Evolutionary conservation across 2,797 vertebrate species (phyloP).

Genomic region (Xiphorhynchus erythropygius): DNA sequence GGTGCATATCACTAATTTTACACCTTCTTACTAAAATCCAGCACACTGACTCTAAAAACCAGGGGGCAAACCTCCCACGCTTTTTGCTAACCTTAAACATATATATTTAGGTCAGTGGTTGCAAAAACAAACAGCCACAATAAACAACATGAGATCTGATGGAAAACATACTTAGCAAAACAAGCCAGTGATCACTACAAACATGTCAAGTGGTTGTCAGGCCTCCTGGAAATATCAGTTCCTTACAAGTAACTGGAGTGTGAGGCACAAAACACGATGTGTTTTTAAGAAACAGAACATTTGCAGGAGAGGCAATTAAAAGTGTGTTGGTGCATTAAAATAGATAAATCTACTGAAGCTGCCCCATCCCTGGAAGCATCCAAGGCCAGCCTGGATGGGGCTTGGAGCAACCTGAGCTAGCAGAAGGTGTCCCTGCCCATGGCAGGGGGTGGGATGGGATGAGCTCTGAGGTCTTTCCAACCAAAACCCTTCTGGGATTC

Average conservation of each 20-base stretch:
- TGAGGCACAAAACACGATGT: rapidly evolving
- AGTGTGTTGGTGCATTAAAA: not conserved
- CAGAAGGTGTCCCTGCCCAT: not conserved
- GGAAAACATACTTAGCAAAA: not conserved
- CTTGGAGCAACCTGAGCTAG: not conserved
- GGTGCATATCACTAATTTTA: no score
- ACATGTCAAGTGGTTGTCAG: not conserved
- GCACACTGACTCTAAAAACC: not conserved
- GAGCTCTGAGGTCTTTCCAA: not conserved
- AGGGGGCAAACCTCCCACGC: not conserved
- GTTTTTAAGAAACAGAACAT: not conserved
- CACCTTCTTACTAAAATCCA: not conserved
- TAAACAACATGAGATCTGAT: not conserved
- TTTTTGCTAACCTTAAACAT: not conserved
- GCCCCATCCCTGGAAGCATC: not conserved
- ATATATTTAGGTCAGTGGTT: not conserved
- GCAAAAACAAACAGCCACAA: not conserved
- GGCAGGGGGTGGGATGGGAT: rapidly evolving
- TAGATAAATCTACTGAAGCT: not conserved
- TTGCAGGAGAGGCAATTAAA: not conserved
- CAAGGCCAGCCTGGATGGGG: rapidly evolving
- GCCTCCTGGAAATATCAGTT: not conserved
- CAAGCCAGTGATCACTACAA: not conserved
- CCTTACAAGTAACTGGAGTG: not conserved
- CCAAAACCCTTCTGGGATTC: not conserved